Base-by-base conservation (phyloP, 2,797 vertebrate species). In the Takifugu rubripes region DNA sequence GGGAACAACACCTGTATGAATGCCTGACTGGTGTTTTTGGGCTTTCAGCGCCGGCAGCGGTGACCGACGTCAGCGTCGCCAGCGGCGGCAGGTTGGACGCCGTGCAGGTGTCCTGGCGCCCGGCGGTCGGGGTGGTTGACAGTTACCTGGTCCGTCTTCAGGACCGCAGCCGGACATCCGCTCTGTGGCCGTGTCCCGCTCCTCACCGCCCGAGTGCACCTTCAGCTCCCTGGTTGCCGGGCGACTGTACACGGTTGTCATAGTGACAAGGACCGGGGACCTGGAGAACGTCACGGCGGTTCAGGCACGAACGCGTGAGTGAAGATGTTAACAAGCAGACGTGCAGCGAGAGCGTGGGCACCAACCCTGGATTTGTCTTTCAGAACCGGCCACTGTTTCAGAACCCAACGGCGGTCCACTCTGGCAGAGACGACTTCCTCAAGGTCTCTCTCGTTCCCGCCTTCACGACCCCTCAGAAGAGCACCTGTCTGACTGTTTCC, bases 371-470 rank as follows among this genome's bases (percentile, higher is more conserved):
- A 1, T 25, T 3, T 47, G 3, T 69, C 21, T 49, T 50, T 0
- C 54, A 99, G 96, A 95, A 67, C 96, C 96, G 21, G 92, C 94
- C 5, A 86, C 89, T 0, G 96, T 96, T 96, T 16, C 93, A 94
- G 60, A 95, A 94, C 54, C 91, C 94, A n/a, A 93, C 91, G 1
- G 91, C 94, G 14, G 93, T 93, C 77, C 96, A 98, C 81, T 94
- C 93, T 0, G 96, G 91, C 25, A 89, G 91, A 68, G 94, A 94
- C 52, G 91, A 94, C 84, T 94, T 93, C 75, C 91, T 99, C 49
- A 97, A 92, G 72, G 87, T 54, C n/a, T 4, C 43, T 7, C 5
- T 21, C 17, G 16, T n/a, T 16, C n/a, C 1, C 5, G 3, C n/a
- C 12, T n/a, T 4, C n/a, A 2, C n/a, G 17, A n/a, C 5, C 10